These are phyloP conservation scores for Leptinotarsa lineolata DNA, from an alignment of 1,140 invertebrate species.

Conservation along the genomic window DNA sequence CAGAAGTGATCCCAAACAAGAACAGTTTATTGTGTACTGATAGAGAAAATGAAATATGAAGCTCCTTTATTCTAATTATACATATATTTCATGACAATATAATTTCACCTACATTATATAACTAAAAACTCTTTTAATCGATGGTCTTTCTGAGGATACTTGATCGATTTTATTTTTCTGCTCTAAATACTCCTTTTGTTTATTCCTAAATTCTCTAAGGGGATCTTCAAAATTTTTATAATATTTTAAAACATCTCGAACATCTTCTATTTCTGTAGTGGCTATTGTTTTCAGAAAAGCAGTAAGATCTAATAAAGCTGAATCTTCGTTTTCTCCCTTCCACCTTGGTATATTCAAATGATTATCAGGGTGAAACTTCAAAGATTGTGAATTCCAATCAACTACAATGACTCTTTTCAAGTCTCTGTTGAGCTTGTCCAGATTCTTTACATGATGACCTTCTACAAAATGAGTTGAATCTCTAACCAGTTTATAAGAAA, in stretches of 20 bases:
- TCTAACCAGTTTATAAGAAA: conserved; percentile 90
- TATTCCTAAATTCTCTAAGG: conserved; percentile 85
- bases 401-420: conserved; percentile 94
- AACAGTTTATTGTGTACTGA: too few species aligned
- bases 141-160: conserved; percentile 27
- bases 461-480: conserved; percentile 96
- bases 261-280: conserved; percentile 88
- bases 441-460: conserved; percentile 95
- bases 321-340: conserved; percentile 91
- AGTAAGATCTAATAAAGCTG: conserved; percentile 85
- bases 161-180: conserved; percentile 22
- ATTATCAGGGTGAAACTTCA: conserved; percentile 88
- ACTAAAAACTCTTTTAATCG: conserved; percentile 31
- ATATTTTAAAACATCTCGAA: conserved; percentile 88
- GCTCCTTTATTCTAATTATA: too few species aligned
- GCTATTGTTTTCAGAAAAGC: conserved; percentile 89
- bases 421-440: conserved; percentile 93
- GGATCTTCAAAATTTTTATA: conserved; percentile 96
- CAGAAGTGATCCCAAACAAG: too few species aligned
- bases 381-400: conserved; percentile 90
- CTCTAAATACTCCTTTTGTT: conserved; percentile 67
- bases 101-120: conserved; percentile 12
- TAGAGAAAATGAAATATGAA: too few species aligned
- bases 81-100: too few species aligned
- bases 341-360: conserved; percentile 86